Evolutionary conservation across 2,797 vertebrate genomes (phyloP).

Genomic region (Catamblyrhynchus diadema): DNA sequence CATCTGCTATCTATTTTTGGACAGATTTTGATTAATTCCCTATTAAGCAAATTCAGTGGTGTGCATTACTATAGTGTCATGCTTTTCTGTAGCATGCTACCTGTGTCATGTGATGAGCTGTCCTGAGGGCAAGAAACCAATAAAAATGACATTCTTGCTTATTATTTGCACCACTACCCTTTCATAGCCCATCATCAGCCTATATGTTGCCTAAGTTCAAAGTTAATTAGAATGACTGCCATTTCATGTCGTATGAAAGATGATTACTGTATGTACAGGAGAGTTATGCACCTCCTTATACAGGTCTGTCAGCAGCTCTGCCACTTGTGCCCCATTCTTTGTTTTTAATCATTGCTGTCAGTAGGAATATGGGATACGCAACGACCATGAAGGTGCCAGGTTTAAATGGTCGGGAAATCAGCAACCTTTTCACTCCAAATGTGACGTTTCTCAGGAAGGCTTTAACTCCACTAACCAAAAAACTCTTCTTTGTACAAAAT

Average conservation of each 20-base stretch:
- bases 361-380: neutral
- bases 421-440: neutral
- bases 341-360: neutral
- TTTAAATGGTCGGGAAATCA: neutral
- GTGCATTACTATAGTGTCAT: conserved; percentile 13
- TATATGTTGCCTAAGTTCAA: conserved; percentile 29
- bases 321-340: neutral
- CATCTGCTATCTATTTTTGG: conserved; percentile 10
- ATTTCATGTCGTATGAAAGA: conserved; percentile 17
- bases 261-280: conserved; percentile 16
- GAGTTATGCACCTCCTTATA: neutral
- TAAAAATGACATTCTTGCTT: conserved; percentile 54
- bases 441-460: neutral
- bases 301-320: conserved; percentile 11
- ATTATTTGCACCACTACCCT: conserved; percentile 35
- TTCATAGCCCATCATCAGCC: conserved; percentile 9
- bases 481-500: conserved; percentile 12
- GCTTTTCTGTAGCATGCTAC: neutral
- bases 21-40: conserved; percentile 59
- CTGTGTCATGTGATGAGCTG: conserved; percentile 32
- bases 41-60: conserved; percentile 35
- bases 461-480: neutral
- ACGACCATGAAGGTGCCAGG: neutral
- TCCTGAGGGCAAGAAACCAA: conserved; percentile 60
- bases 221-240: conserved; percentile 71